These are phyloP conservation scores for Oscheius sp. DNA, from an alignment of 2,888 invertebrate genomes.

Conservation along the genomic window DNA sequence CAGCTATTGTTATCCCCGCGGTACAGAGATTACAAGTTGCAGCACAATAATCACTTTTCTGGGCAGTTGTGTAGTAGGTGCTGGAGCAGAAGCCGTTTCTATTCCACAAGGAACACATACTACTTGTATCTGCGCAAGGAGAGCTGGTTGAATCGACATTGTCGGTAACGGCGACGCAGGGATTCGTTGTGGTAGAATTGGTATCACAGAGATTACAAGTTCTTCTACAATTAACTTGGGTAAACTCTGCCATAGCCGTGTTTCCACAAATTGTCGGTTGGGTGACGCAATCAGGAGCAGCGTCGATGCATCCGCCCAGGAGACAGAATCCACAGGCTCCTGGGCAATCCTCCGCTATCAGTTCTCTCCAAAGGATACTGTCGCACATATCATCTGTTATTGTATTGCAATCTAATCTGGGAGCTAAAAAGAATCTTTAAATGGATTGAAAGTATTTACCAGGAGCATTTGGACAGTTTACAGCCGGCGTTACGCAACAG, in stretches of 20 bases:
- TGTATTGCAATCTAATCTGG: background rate
- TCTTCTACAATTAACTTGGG: slow-evolving; percentile 2
- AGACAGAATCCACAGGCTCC: slow-evolving; percentile 5
- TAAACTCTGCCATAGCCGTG: background rate
- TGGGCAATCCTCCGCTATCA: slow-evolving; percentile 6
- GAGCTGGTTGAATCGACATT: background rate
- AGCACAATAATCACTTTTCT: background rate
- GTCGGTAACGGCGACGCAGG: background rate
- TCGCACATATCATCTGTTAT: slow-evolving; percentile 11
- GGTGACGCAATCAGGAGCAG: background rate
- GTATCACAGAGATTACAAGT: slow-evolving; percentile 10
- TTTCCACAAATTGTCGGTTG: background rate
- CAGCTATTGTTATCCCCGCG: too few relatives aligned
- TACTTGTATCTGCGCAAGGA: background rate
- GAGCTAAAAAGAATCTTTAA: slow-evolving; percentile 1
- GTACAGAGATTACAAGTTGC: background rate
- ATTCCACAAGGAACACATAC: background rate
- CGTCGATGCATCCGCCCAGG: slow-evolving; percentile 23
- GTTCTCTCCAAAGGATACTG: background rate
- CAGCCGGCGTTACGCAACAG: too few relatives aligned
- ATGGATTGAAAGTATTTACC: too few relatives aligned
- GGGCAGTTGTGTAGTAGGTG: background rate
- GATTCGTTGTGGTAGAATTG: background rate
- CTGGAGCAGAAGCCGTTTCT: slow-evolving; percentile 5
- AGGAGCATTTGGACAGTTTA: too few relatives aligned